Evolutionary conservation across 1,140 invertebrate species (phyloP), one percentile per base, ranked within the genome.

Genomic region (Megathymus violae): DNA sequence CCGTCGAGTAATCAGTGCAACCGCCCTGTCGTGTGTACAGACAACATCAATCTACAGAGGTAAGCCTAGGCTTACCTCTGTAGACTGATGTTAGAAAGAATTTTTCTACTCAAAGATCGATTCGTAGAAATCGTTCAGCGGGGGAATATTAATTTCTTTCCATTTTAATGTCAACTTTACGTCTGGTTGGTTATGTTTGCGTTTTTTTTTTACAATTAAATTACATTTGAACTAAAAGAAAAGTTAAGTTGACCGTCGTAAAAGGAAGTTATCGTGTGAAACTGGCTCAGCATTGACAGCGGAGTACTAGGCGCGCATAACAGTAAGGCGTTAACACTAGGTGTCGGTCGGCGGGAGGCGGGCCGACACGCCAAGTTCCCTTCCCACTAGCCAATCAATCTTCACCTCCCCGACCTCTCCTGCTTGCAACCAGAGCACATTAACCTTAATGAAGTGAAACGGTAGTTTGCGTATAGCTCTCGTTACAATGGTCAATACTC

Each of bases 261-360:
- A 36, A 34, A 36, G 47, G 47, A 48, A 64, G 60, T 68, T 31
- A n/a, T 52, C n/a, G 10, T 41, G 40, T 36, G 9, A 41, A 51
- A 51, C 31, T 78, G 66, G 74, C 68, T 77, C 64, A 69, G 68
- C 66, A 77, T 72, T 75, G 74, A 71, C 69, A 84, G 69, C 58
- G 31, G 15, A 69, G 74, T 89, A 89, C 87, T 78, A 88, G 87
- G 84, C 74, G 72, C 70, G 66, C 81, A 88, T 85, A 79, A 78
- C 76, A 74, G 69, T 78, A 65, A 87, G 87, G 84, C 84, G 87
- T 85, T 85, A 67, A 78, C 78, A 63, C 72, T 75, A 80, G 75
- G 76, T 80, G 83, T 82, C 67, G 69, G 80, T 80, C 64, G 67
- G 61, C 73, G 71, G 80, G 80, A 82, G 87, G 85, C 85, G 87